Evolutionary conservation across 1,140 invertebrate genomes (phyloP).

Genomic region (Anagrus nilaparvatae): DNA sequence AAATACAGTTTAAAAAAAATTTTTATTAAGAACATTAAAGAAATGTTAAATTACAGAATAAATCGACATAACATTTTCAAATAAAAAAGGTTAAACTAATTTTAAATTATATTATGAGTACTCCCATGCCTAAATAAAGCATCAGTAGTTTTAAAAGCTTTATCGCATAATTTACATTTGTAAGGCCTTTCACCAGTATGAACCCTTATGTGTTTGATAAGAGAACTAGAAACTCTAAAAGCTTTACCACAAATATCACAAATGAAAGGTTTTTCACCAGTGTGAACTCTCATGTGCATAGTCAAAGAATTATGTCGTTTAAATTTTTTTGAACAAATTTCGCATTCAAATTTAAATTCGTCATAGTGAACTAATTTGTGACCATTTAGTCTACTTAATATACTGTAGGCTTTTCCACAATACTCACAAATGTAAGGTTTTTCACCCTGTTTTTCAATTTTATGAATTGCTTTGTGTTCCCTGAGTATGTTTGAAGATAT

Average conservation of each 20-base stretch:
- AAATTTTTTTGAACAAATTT: conserved; percentile 34
- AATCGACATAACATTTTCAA: no score
- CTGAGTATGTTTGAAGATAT: no score
- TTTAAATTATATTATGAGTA: no score
- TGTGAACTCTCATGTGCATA: conserved; percentile 50
- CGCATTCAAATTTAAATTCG: conserved; percentile 25
- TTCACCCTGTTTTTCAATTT: no score
- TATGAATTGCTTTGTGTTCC: no score
- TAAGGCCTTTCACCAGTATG: conserved; percentile 63
- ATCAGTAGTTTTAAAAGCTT: no score
- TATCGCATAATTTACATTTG: conserved; percentile 61
- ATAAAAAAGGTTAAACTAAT: no score
- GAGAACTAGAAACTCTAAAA: conserved; percentile 47
- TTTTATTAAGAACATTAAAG: no score
- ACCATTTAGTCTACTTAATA: conserved; percentile 30
- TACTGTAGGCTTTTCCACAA: conserved; percentile 39
- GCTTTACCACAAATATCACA: conserved; percentile 42
- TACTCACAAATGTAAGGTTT: conserved; percentile 56
- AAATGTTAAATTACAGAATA: no score
- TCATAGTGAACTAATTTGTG: conserved; percentile 31
- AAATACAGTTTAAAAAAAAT: no score
- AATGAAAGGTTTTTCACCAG: conserved; percentile 39
- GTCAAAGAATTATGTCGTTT: conserved; percentile 44
- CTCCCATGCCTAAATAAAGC: no score
- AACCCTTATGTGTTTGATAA: conserved; percentile 57